Base-by-base conservation (phyloP, 2,113 vertebrate species). In the Neodontobutis hainanensis region DNA sequence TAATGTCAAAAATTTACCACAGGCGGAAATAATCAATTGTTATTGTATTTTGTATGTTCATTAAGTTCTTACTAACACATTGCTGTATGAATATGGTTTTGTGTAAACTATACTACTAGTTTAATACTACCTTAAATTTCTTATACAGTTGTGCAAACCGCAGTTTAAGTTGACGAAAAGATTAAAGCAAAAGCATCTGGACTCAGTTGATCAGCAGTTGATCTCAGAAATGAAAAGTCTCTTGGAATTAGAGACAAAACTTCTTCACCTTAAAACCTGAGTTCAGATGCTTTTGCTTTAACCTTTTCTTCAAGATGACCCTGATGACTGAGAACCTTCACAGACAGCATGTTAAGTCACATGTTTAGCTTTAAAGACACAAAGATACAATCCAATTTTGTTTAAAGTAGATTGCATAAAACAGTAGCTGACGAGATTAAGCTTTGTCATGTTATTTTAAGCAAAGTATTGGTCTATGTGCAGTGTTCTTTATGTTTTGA, bases 1-100 rank as follows among this genome's bases (percentile, higher is more conserved):
- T 77, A 77, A 81, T 42, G 35, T 61, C 70, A 43, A 43, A 19
- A 56, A 47, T 35, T 55, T 51, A 34, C 61, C 63, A 55, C 69
- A 64, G 42, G 64, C 12, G 19, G 38, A 56, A n/a, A 12, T 35
- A 40, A 68, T 36, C 10, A 8, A 34, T 46, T 73, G 46, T 27
- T 59, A 40, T 42, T 46, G 51, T 65, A 49, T 14, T 38, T 63
- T 66, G 8, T n/a, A 19, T 67, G 35, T 52, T 47, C 38, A 27
- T 62, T 19, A 77, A 49, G 64, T 69, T 38, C 3, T 27, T 61
- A 52, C 67, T 11, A n/a, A 12, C 36, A 55, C 34, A 34, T 38
- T 34, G 12, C 42, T 73, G 48, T 58, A 50, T 53, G 7, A 67
- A 14, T 59, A 27, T 42, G 46, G 3, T 11, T 51, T 42, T 55